Conservation (phyloP, 2,797 vertebrate genomes). For the Tadarida brasiliensis region DNA sequence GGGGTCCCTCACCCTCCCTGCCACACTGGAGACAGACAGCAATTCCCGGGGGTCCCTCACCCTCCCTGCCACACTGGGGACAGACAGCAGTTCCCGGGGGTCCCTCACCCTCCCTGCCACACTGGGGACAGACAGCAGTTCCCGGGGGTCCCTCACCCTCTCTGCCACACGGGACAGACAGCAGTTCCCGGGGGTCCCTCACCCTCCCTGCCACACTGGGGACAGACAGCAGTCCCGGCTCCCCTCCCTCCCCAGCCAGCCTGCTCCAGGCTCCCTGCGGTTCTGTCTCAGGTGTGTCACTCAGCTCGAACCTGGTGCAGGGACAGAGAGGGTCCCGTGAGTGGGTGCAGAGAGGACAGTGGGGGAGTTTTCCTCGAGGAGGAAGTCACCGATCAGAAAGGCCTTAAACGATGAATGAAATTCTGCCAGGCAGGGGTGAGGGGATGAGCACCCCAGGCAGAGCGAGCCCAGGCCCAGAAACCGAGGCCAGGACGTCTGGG, state of each 20-base stretch:
- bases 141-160: too few relatives aligned
- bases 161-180: too few relatives aligned
- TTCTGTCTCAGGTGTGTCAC: background rate
- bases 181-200: background rate
- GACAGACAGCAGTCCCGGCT: background rate
- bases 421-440: background rate
- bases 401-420: background rate
- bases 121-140: too few relatives aligned
- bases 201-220: conserved; percentile 66
- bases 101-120: too few relatives aligned
- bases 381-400: background rate
- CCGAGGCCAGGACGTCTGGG: background rate
- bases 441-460: background rate
- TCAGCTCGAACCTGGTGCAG: background rate
- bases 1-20: too few relatives aligned
- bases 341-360: background rate
- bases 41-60: too few relatives aligned
- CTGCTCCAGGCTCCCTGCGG: background rate
- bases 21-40: too few relatives aligned
- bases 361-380: background rate
- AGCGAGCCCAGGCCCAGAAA: background rate
- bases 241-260: background rate
- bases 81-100: too few relatives aligned
- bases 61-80: too few relatives aligned
- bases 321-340: background rate